These are phyloP conservation scores for Halichoerus grypus DNA, from an alignment of 2,113 vertebrate species.

Conservation along the genomic window DNA sequence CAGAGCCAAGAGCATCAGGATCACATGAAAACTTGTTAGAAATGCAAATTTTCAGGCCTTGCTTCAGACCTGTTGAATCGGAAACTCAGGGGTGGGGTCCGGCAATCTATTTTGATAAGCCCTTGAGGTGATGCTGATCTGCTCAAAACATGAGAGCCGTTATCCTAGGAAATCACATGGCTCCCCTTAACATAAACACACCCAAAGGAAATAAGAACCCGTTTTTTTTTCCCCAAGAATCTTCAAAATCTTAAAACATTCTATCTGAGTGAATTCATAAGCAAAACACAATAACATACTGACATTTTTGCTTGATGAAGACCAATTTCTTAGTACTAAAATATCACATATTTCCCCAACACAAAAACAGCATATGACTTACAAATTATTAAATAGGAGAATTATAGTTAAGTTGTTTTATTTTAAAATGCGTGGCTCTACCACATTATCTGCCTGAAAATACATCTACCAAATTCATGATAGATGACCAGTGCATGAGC, in stretches of 20 bases:
- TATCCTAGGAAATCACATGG: neutral
- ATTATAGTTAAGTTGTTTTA: neutral
- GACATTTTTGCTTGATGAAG: slow-evolving; percentile 17
- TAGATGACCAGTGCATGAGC: neutral
- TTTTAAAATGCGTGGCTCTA: neutral
- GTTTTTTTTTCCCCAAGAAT: neutral
- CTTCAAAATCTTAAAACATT: slow-evolving; percentile 44
- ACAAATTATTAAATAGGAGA: neutral
- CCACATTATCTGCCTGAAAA: neutral
- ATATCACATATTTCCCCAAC: neutral
- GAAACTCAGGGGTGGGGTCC: neutral
- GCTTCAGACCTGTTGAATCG: neutral
- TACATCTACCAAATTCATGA: neutral
- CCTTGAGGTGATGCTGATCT: neutral
- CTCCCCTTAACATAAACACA: neutral
- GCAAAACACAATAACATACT: neutral
- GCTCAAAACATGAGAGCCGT: neutral
- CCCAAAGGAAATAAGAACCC: neutral
- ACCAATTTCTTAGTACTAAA: slow-evolving; percentile 7
- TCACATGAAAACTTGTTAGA: neutral
- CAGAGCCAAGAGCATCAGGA: neutral
- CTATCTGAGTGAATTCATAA: slow-evolving; percentile 46
- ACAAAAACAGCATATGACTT: neutral
- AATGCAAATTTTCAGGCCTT: neutral
- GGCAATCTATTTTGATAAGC: neutral